Evolutionary conservation across 2,888 invertebrate genomes (phyloP).

Genomic region (Gisinianus flammeolus): DNA sequence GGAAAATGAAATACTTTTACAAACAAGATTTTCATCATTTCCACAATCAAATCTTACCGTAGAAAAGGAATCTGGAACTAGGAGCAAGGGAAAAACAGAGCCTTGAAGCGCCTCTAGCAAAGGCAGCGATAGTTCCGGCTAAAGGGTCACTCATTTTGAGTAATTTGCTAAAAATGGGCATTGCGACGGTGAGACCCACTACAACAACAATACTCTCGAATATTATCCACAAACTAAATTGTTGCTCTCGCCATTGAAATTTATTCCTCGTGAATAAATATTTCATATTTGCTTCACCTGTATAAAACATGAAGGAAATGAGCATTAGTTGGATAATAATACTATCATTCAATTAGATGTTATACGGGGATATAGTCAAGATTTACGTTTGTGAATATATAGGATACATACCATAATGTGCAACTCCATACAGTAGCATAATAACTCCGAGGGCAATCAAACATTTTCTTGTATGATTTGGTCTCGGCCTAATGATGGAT

Average conservation of each 20-base stretch:
- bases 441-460: constrained; percentile 54
- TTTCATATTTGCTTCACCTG: constrained; percentile 57
- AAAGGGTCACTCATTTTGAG: constrained; percentile 55
- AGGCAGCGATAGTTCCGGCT: constrained; percentile 36
- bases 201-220: constrained; percentile 54
- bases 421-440: constrained; percentile 54
- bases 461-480: constrained; percentile 57
- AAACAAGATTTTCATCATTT: no score
- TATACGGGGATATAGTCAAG: not conserved
- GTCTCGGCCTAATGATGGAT: constrained; percentile 51
- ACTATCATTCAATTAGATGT: not conserved
- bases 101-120: constrained; percentile 44
- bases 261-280: constrained; percentile 56
- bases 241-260: constrained; percentile 57
- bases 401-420: constrained; percentile 48
- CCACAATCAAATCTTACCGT: constrained; percentile 45
- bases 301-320: not conserved
- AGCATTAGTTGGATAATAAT: no score
- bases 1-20: no score
- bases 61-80: constrained; percentile 46
- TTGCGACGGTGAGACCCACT: constrained; percentile 48
- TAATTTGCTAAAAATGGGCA: constrained; percentile 55
- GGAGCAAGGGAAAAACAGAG: constrained; percentile 53
- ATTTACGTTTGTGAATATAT: not conserved
- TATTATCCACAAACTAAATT: constrained; percentile 57